These are phyloP conservation scores for Salvator merianae DNA, from an alignment of 2,113 vertebrate species.

Conservation along the genomic window DNA sequence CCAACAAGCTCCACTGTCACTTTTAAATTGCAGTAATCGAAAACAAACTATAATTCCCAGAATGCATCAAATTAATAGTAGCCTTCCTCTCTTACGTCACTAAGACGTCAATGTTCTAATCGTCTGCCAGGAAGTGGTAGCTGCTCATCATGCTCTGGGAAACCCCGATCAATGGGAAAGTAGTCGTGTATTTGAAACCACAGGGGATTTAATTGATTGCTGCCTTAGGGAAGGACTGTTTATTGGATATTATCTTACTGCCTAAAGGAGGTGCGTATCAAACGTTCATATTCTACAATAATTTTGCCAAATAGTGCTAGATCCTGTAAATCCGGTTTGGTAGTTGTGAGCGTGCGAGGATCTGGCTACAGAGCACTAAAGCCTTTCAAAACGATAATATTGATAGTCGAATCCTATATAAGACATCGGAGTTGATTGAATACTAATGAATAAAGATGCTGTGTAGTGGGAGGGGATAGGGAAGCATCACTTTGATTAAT, in stretches of 20 bases:
- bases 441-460: background rate
- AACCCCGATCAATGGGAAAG: no score
- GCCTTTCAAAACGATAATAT: background rate
- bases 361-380: no score
- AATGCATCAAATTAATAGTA: background rate
- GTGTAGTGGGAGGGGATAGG: background rate
- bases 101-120: no score
- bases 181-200: background rate
- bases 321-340: background rate
- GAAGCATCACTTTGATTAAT: no score
- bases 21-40: no score
- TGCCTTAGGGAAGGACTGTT: background rate
- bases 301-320: background rate
- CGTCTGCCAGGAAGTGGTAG: no score
- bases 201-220: background rate
- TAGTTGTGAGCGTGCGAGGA: background rate
- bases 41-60: slow-evolving; percentile 22
- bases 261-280: background rate
- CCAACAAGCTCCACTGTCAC: no score
- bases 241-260: background rate
- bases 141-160: no score
- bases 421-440: no score
- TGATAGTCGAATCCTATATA: background rate
- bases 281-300: background rate
- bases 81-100: no score